phyloP scores from a whole-genome alignment of 23 tunicate genomes.

The Corella eumyota region DNA sequence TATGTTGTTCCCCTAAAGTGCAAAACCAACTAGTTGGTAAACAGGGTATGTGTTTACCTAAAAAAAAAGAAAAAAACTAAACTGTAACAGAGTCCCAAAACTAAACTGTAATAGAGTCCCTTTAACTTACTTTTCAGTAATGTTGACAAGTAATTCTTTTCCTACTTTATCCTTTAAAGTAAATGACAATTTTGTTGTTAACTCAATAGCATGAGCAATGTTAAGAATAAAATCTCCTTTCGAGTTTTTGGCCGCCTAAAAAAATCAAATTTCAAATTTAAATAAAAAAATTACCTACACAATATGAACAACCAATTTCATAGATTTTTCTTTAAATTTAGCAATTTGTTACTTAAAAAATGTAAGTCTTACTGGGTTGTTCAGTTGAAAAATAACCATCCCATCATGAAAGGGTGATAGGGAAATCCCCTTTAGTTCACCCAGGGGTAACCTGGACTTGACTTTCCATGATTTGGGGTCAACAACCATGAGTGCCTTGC shows the following conservation, averaged over 20 bases:
- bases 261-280: not conserved
- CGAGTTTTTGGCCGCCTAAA: constrained; percentile 46
- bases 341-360: not conserved
- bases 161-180: constrained; percentile 8
- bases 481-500: constrained; percentile 19
- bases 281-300: not conserved
- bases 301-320: too few relatives aligned
- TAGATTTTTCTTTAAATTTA: too few relatives aligned
- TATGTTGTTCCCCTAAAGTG: too few relatives aligned
- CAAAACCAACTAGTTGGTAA: too few relatives aligned
- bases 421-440: constrained; percentile 43
- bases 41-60: too few relatives aligned
- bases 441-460: constrained; percentile 21
- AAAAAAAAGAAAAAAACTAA: too few relatives aligned
- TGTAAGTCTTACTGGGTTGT: too few relatives aligned
- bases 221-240: constrained; percentile 67
- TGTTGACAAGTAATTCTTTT: constrained; percentile 9
- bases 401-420: constrained; percentile 70
- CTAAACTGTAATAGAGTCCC: too few relatives aligned
- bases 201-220: constrained; percentile 47
- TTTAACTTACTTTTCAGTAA: constrained; percentile 38
- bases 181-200: constrained; percentile 41
- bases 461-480: constrained; percentile 31
- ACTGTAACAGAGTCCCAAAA: too few relatives aligned
- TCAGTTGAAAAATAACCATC: constrained; percentile 56